Conservation (phyloP, 2,888 invertebrate species). For the Tanaodytes sp. region DNA sequence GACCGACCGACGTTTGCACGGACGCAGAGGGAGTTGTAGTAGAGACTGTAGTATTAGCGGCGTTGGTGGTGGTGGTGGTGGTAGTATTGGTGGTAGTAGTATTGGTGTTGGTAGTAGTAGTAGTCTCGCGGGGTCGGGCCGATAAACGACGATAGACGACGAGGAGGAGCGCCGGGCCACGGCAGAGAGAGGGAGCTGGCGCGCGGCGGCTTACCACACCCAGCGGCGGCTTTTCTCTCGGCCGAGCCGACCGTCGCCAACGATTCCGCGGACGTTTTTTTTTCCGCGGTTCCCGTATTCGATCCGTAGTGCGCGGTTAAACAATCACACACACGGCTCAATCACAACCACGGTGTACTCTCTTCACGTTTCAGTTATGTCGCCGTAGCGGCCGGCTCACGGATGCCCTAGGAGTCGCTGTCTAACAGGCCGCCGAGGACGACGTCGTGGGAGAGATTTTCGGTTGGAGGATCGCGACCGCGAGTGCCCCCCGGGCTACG, state of each 20-base stretch:
- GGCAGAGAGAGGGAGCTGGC: constrained; percentile 56
- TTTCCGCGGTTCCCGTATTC: not conserved
- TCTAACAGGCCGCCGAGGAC: not conserved
- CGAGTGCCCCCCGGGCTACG: too few species aligned
- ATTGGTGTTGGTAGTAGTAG: too few species aligned
- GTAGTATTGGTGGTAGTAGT: too few species aligned
- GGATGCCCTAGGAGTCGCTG: not conserved
- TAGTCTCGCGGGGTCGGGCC: not conserved
- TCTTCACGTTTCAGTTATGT: constrained; percentile 35
- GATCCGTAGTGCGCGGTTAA: too few species aligned
- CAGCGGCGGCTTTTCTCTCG: constrained; percentile 59
- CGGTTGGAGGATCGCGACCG: too few species aligned
- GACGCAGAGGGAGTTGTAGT: too few species aligned
- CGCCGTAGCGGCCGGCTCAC: constrained; percentile 17
- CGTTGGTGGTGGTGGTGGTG: too few species aligned
- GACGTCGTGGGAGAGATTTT: too few species aligned
- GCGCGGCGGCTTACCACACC: constrained; percentile 71
- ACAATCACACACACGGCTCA: too few species aligned
- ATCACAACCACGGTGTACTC: too few species aligned
- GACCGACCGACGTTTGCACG: too few species aligned
- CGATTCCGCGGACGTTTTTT: not conserved
- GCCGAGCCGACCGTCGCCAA: constrained; percentile 47
- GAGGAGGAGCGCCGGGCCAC: constrained; percentile 5
- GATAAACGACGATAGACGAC: not conserved
- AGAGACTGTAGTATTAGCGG: too few species aligned